These are phyloP conservation scores for Actinia tenebrosa DNA, from an alignment of 64 coral and sea anemone species.

Conservation along the genomic window DNA sequence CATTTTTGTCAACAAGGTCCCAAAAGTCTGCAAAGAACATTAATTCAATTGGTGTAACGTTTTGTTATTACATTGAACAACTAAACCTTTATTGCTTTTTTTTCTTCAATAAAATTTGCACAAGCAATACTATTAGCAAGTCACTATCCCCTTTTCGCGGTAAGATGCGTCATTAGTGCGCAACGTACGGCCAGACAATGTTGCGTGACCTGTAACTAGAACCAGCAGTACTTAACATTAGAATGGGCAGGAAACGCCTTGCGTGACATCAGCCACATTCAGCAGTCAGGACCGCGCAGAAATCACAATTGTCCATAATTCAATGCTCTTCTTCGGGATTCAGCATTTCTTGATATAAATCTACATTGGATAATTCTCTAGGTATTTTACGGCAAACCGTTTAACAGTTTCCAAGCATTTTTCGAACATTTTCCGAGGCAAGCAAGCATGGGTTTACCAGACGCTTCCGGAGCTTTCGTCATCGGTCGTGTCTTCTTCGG, in stretches of 20 bases:
- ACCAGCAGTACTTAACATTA: too few species aligned
- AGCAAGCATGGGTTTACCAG: neutral
- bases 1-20: too few species aligned
- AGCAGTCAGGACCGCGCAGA: neutral
- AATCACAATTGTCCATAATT: neutral
- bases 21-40: too few species aligned
- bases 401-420: neutral
- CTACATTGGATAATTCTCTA: neutral
- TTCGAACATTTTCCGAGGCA: neutral
- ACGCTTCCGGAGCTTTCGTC: neutral
- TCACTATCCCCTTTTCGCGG: too few species aligned
- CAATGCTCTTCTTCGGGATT: neutral
- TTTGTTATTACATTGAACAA: too few species aligned
- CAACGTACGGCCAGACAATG: too few species aligned
- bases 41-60: too few species aligned
- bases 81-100: too few species aligned
- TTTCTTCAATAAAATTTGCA: neutral
- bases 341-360: neutral
- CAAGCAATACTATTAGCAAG: neutral
- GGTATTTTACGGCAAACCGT: neutral
- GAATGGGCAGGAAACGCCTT: neutral
- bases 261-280: neutral
- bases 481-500: constrained; percentile 9
- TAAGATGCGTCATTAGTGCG: too few species aligned
- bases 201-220: too few species aligned